Evolutionary conservation across 92 coral and sea anemone genomes (phyloP).

Genomic region (Ricordea florida): DNA sequence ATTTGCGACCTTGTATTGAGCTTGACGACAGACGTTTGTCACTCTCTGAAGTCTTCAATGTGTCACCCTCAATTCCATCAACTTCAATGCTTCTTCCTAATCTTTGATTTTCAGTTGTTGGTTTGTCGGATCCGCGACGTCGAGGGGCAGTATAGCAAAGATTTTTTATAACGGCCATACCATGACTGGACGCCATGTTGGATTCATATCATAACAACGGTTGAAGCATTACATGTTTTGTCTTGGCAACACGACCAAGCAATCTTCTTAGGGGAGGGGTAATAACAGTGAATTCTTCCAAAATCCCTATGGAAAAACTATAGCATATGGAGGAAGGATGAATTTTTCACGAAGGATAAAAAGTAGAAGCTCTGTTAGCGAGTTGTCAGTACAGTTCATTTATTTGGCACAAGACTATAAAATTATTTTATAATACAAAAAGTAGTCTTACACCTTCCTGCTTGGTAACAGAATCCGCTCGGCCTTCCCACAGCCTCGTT

Average conservation of each 20-base stretch:
- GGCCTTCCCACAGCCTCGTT: background rate
- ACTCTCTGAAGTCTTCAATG: constrained; percentile 3
- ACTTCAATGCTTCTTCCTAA: constrained; percentile 26
- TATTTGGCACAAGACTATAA: background rate
- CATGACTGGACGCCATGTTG: constrained; percentile 99
- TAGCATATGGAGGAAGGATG: no score
- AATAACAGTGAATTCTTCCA: background rate
- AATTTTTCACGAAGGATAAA: no score
- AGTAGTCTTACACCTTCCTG: background rate
- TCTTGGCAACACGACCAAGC: constrained; percentile 24
- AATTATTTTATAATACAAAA: background rate
- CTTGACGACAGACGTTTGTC: constrained; percentile 36
- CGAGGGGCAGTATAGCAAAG: constrained; percentile 93
- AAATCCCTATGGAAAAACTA: no score
- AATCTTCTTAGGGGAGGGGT: background rate
- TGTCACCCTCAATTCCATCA: constrained; percentile 49
- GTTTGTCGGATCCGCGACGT: constrained; percentile 83
- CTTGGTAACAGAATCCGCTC: background rate
- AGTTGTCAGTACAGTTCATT: no score
- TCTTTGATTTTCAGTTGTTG: constrained; percentile 85
- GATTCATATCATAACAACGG: constrained; percentile 29
- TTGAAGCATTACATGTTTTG: constrained; percentile 21
- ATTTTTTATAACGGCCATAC: constrained; percentile 82
- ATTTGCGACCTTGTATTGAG: constrained; percentile 69
- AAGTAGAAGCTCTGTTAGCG: no score